These are phyloP conservation scores for Pristiophorus japonicus DNA, from an alignment of 2,113 vertebrate genomes.

Conservation along the genomic window DNA sequence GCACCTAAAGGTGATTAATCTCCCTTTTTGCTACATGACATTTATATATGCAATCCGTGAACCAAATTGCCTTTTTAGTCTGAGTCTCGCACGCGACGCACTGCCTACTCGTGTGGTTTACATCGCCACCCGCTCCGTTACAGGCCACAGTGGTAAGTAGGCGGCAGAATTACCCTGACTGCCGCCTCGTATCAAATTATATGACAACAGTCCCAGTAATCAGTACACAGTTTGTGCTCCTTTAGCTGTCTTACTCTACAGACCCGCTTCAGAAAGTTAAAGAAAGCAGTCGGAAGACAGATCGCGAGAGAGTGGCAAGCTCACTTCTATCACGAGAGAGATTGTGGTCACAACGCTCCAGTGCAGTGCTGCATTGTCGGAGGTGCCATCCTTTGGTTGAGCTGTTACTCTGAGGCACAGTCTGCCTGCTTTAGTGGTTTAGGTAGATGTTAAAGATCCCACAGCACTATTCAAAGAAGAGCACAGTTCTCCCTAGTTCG, in stretches of 20 bases:
- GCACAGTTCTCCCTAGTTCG: background rate
- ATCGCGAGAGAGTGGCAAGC: background rate
- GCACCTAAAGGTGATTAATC: slow-evolving; percentile 13
- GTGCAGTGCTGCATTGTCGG: background rate
- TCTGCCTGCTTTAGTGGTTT: background rate
- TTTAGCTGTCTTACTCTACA: background rate
- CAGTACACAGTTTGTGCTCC: background rate
- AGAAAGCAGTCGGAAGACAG: too few relatives aligned
- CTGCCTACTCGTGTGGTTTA: background rate
- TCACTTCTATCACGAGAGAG: background rate
- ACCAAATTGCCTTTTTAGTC: background rate
- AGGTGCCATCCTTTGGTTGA: background rate
- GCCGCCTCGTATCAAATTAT: background rate
- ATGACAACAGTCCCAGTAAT: background rate
- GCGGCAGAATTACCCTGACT: background rate
- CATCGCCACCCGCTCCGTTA: background rate
- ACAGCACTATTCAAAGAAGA: background rate
- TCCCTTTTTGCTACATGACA: slow-evolving; percentile 17
- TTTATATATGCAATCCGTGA: background rate
- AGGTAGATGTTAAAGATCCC: background rate
- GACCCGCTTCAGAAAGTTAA: background rate
- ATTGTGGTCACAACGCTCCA: background rate
- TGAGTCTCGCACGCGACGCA: background rate
- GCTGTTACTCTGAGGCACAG: background rate
- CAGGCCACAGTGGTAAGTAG: background rate